Evolutionary conservation across 2,888 invertebrate species (phyloP).

Genomic region (Carcina quercana): DNA sequence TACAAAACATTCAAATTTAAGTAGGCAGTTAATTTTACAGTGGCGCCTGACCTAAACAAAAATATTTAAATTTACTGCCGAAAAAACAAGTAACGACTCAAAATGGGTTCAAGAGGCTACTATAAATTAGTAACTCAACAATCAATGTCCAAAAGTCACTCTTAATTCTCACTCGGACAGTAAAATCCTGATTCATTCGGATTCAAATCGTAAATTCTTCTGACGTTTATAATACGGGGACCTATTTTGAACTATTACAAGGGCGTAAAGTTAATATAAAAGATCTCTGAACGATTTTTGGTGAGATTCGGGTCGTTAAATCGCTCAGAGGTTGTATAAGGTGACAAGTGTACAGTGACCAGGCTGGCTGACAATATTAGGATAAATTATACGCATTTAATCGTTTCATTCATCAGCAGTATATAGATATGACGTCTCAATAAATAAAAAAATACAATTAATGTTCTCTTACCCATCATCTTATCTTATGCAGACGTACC

Average conservation of each 20-base stretch:
- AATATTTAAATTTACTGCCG: neutral
- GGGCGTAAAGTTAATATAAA: slow-evolving; percentile 49
- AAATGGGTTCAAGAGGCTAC: slow-evolving; percentile 53
- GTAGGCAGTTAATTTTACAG: neutral
- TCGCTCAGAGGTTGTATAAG: slow-evolving; percentile 35
- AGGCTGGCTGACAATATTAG: slow-evolving; percentile 10
- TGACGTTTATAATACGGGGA: slow-evolving; percentile 57
- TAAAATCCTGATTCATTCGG: slow-evolving; percentile 56
- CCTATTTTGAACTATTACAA: slow-evolving; percentile 66
- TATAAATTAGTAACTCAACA: slow-evolving; percentile 46
- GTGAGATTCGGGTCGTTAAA: slow-evolving; percentile 36
- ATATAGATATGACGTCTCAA: too few species aligned
- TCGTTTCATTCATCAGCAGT: too few species aligned
- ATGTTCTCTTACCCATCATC: too few species aligned
- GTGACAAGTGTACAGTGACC: slow-evolving; percentile 32
- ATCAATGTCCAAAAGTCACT: slow-evolving; percentile 48
- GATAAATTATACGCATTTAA: too few species aligned
- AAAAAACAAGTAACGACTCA: slow-evolving; percentile 26
- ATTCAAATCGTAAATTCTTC: slow-evolving; percentile 48
- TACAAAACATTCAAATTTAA: too few species aligned
- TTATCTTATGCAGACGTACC: too few species aligned
- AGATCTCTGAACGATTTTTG: slow-evolving; percentile 23
- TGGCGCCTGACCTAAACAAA: neutral
- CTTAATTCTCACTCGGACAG: slow-evolving; percentile 42
- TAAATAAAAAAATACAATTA: too few species aligned